Base-by-base conservation (phyloP, 2,113 vertebrate genomes). In the Emydura subglobosa region DNA sequence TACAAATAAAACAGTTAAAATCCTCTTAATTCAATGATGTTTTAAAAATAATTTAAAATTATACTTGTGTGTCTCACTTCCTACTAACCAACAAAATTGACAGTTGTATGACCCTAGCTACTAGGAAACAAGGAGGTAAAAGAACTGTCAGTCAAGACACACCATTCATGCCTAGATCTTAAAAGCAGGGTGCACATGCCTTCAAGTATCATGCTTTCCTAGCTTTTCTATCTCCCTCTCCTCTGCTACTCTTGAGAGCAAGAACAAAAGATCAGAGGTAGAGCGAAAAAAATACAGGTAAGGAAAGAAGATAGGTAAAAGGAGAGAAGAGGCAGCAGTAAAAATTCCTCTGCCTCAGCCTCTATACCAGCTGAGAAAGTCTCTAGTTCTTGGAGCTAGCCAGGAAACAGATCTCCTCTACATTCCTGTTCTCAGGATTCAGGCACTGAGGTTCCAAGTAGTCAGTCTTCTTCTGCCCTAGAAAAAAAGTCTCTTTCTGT, bases 181-280 rank as follows among this genome's bases (percentile, higher is more conserved):
- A 1, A 50, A 86, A 93, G 92, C 19, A 74, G 49, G 34, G 74
- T 88, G 34, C 22, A 91, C 6, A 1, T 42, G 39, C 19, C 25
- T 68, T 47, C 68, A 31, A 42, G 11, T 55, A 59, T 85, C n/a
- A 16, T 61, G n/a, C 4, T 47, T 16, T 89, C 90, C 91, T 29
- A 76, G 14, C 29, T 97, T 84, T 92, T 93, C 92, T 93, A 61
- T 0, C 25, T 89, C 89, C 86, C 53, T 22, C 79, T 93, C 54
- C 76, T 82, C 55, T 81, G 27, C 29, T 93, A 16, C 61, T 44
- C 12, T 87, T 86, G 84, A 13, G 10, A 94, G 34, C 91, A 78
- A 83, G 25, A 14, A 54, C 89, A 82, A 24, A 81, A 83, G 51
- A 84, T 22, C 19, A 89, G 85, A 89, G 47, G 27, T 93, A 96